Evolutionary conservation across 1,140 invertebrate genomes (phyloP), one percentile per base, ranked within the genome.

Genomic region (Carposina sasakii): DNA sequence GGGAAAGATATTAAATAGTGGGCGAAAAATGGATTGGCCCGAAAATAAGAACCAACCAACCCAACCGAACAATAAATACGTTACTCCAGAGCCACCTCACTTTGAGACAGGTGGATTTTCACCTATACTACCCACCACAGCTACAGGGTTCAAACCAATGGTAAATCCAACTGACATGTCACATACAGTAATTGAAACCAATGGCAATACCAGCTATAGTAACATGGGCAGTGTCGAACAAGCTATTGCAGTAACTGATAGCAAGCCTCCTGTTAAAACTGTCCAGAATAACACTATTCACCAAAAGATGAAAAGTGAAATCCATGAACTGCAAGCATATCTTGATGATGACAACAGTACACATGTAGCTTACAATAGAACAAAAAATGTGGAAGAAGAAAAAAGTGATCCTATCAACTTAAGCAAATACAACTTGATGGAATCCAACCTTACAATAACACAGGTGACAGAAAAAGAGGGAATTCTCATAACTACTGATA

Each of bases 41-140:
- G 69, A 62, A 64, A 84, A 62, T 60, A 83, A 65, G 78, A 76
- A 54, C 15, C 52, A 56, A 24, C 48, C 64, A 51, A 20, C 67
- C 10, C 15, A 59, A 54, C 68, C 57, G 60, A 71, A 60, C 52
- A 87, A 73, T 52, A 76, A 72, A 54, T 87, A 81, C 57, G 58
- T 83, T 66, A 26, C 72, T 82, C 40, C 88, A 87, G 44, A 87
- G 85, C 0, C 86, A 87, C 91, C 91, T 0, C 86, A 89, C 60
- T 89, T 92, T 45, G 89, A 92, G 74, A 88, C 88, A 12, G 91
- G 90, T 44, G 92, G 92, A 12, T 94, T 94, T 64, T 77, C 89
- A 8, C 93, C 93, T 13, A 85, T 94, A 44, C 71, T 90, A 21
- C 91, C 92, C 6, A 88, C 88, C 21, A 87, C 87, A 30, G 81